phyloP scores from a whole-genome alignment of 64 coral and sea anemone species.

The Montipora foliosa region DNA sequence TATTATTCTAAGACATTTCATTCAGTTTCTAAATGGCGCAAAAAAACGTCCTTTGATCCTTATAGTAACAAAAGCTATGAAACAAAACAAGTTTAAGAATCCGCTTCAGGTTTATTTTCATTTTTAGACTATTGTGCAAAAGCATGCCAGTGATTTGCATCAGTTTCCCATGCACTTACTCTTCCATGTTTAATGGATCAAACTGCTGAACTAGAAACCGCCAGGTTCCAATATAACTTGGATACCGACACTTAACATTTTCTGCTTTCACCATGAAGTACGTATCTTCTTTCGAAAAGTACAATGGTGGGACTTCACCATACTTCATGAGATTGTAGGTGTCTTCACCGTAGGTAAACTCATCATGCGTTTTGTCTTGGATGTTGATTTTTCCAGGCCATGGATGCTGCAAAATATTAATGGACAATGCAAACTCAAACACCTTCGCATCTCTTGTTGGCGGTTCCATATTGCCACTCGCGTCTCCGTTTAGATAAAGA shows the following conservation, averaged over 20 bases:
- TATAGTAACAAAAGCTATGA: too few relatives aligned
- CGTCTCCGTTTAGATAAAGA: background rate
- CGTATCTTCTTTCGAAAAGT: background rate
- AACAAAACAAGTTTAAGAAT: too few relatives aligned
- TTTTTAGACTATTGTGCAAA: too few relatives aligned
- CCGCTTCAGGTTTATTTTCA: too few relatives aligned
- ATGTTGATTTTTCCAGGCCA: background rate
- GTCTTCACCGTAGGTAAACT: conserved; percentile 24
- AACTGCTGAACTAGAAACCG: too few relatives aligned
- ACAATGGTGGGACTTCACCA: background rate
- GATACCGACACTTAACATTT: too few relatives aligned
- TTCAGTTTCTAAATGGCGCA: too few relatives aligned
- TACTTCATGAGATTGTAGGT: conserved; percentile 14
- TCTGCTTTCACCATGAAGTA: background rate
- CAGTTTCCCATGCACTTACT: background rate
- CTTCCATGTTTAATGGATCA: background rate
- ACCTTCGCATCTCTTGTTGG: background rate
- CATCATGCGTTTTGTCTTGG: background rate
- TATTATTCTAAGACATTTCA: too few relatives aligned
- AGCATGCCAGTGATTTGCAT: too few relatives aligned
- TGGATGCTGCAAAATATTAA: too few relatives aligned
- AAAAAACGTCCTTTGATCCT: too few relatives aligned
- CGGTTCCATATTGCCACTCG: background rate
- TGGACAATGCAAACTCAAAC: conserved; percentile 23
- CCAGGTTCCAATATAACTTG: too few relatives aligned